A percentile compares a stretch with the other conserved stretches of the same genome.
These are phyloP conservation scores for Holacanthella duospinosa DNA, from an alignment of 2,888 invertebrate species.

Conservation along the genomic window DNA sequence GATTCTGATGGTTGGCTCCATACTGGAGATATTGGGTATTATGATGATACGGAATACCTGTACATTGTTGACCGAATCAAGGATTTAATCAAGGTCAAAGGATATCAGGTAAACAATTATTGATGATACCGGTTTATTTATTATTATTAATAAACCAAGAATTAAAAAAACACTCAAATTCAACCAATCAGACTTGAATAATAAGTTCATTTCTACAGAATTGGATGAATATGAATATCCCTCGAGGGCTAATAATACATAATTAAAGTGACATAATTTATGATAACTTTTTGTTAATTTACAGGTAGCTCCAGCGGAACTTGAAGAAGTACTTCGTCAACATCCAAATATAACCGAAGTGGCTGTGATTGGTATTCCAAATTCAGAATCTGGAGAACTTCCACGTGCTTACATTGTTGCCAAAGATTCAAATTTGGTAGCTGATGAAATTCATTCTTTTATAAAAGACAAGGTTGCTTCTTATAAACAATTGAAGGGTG, in stretches of 20 bases:
- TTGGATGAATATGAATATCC: too few relatives aligned
- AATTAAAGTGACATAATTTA: not conserved
- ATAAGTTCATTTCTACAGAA: too few relatives aligned
- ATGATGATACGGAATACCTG: slow-evolving; percentile 62
- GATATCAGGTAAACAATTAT: slow-evolving; percentile 71
- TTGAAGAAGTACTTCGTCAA: slow-evolving; percentile 61
- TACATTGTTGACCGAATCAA: slow-evolving; percentile 67
- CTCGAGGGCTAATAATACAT: too few relatives aligned
- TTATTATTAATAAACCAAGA: too few relatives aligned
- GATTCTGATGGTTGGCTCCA: slow-evolving; percentile 69
- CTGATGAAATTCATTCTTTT: slow-evolving; percentile 52
- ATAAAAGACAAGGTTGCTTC: slow-evolving; percentile 58
- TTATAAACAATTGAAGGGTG: slow-evolving; percentile 61
- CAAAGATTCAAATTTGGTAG: slow-evolving; percentile 43
- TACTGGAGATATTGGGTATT: slow-evolving; percentile 68
- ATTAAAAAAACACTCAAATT: too few relatives aligned
- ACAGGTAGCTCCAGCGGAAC: slow-evolving; percentile 77
- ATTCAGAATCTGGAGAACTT: slow-evolving; percentile 57
- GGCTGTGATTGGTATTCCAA: slow-evolving; percentile 67
- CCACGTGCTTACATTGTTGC: slow-evolving; percentile 65
- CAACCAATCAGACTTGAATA: too few relatives aligned
- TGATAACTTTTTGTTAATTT: slow-evolving; percentile 38
- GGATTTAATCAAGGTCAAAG: slow-evolving; percentile 75
- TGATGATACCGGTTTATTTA: too few relatives aligned
- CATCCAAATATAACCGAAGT: slow-evolving; percentile 67